Conservation (phyloP, 1,140 invertebrate genomes). For the Colletes gigas region DNA sequence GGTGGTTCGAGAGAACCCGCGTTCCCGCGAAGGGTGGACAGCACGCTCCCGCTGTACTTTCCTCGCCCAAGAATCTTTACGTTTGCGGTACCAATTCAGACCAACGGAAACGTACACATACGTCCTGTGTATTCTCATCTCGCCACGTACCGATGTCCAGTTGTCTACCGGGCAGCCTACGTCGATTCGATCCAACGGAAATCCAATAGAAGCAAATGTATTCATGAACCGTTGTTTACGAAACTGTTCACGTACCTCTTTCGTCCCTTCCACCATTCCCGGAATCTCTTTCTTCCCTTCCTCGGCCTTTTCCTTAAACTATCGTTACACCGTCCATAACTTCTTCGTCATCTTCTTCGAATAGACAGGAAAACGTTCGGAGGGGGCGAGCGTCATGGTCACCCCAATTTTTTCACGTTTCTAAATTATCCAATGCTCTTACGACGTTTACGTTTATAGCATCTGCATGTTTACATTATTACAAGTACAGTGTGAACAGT, state of each 20-base stretch:
- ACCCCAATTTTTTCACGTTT: too few relatives aligned
- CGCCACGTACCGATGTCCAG: conserved; percentile 1
- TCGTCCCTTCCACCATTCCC: neutral
- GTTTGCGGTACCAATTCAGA: conserved; percentile 30
- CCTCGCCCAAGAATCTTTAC: conserved; percentile 18
- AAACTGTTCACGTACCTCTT: conserved; percentile 57
- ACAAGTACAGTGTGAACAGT: too few relatives aligned
- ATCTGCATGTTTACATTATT: too few relatives aligned
- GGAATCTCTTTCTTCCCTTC: neutral
- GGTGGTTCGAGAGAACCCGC: conserved; percentile 56
- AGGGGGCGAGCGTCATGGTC: too few relatives aligned
- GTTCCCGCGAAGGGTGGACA: conserved; percentile 52
- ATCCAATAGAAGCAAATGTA: conserved; percentile 54
- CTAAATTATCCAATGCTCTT: too few relatives aligned
- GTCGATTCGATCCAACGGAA: conserved; percentile 46
- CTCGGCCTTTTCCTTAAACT: neutral
- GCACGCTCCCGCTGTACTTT: conserved; percentile 30
- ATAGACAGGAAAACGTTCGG: neutral
- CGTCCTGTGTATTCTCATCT: neutral
- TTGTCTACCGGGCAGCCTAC: conserved; percentile 32
- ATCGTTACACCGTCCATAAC: conserved; percentile 1
- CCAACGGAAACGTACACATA: conserved; percentile 21
- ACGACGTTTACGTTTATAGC: too few relatives aligned
- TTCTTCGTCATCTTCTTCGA: neutral
- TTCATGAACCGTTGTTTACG: conserved; percentile 61